Evolutionary conservation across 2,113 vertebrate species (phyloP).

Genomic region (Lasiurus cinereus): DNA sequence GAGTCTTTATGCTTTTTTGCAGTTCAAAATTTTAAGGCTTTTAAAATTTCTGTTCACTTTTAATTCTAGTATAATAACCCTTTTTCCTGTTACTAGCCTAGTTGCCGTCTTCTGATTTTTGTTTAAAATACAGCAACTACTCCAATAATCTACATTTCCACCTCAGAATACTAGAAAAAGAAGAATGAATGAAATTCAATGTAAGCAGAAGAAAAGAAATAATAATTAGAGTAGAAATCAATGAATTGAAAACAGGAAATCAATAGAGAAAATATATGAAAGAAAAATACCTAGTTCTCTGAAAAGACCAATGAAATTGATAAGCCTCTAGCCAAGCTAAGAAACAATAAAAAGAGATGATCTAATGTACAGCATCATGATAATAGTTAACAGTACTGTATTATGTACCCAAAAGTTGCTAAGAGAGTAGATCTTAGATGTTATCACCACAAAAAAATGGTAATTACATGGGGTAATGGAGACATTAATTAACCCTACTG

Average conservation of each 20-base stretch:
- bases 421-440: background rate
- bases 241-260: background rate
- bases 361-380: no score
- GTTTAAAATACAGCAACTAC: background rate
- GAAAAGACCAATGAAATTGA: background rate
- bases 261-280: background rate
- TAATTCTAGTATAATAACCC: background rate
- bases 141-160: background rate
- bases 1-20: background rate
- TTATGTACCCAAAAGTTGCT: background rate
- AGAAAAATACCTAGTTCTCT: background rate
- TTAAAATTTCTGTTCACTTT: background rate
- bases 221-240: background rate
- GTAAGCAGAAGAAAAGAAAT: background rate
- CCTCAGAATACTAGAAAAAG: background rate
- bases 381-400: background rate
- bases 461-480: background rate
- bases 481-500: no score
- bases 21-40: background rate
- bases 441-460: background rate
- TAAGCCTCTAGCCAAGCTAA: conserved; percentile 1
- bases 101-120: conserved; percentile 42
- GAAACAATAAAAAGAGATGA: background rate
- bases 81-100: background rate
- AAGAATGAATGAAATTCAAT: background rate